A percentile compares a stretch with the other conserved stretches of the same genome.
Evolutionary conservation across 2,888 invertebrate genomes (phyloP).

Genomic region (Dryococelus australis): DNA sequence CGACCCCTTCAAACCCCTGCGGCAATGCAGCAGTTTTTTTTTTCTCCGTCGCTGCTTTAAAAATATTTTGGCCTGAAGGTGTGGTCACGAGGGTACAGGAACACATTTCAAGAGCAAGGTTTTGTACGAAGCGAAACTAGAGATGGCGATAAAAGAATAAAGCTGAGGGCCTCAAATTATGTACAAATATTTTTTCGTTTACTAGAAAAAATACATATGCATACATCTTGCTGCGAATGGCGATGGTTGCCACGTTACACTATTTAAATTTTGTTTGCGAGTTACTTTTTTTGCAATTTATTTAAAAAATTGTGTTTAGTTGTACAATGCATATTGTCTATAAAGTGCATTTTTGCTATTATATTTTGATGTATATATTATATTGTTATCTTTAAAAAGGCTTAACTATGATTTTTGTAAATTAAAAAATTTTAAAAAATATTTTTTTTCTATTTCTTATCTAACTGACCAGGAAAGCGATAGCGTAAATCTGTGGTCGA

Average conservation of each 20-base stretch:
- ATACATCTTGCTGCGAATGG: too few relatives aligned
- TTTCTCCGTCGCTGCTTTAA: not conserved
- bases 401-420: too few relatives aligned
- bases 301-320: too few relatives aligned
- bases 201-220: not conserved
- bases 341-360: too few relatives aligned
- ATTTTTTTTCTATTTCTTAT: too few relatives aligned
- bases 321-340: too few relatives aligned
- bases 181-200: not conserved
- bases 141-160: not conserved
- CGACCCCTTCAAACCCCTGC: not conserved
- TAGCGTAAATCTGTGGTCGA: too few relatives aligned
- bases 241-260: not conserved
- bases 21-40: not conserved
- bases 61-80: not conserved
- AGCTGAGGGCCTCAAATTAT: not conserved
- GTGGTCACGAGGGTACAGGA: not conserved
- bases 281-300: not conserved
- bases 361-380: too few relatives aligned
- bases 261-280: not conserved
- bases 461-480: too few relatives aligned
- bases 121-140: not conserved
- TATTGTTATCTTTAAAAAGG: too few relatives aligned
- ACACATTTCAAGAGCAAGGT: not conserved
- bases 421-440: too few relatives aligned